These are phyloP conservation scores for Buteo buteo DNA, from an alignment of 2,113 vertebrate species.

Conservation along the genomic window DNA sequence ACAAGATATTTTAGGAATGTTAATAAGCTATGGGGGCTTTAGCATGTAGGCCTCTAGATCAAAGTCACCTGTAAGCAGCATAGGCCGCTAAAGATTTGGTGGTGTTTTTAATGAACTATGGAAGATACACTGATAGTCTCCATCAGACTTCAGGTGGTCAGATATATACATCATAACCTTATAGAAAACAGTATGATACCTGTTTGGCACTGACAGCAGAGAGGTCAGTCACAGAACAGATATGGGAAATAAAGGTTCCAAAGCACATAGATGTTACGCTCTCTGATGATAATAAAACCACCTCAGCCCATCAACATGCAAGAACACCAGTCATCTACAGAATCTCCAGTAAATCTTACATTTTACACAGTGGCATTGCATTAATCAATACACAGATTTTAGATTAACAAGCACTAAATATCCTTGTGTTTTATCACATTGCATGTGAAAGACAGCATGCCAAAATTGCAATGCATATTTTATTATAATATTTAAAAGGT, in stretches of 20 bases:
- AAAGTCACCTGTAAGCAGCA: background rate
- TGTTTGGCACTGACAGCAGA: background rate
- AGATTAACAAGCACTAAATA: background rate
- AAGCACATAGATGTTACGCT: background rate
- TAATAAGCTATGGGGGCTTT: constrained; percentile 3
- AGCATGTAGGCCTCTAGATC: background rate
- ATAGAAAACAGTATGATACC: background rate
- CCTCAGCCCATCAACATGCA: background rate
- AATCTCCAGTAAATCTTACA: background rate
- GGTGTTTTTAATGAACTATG: background rate
- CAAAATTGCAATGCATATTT: background rate
- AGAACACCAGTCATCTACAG: background rate
- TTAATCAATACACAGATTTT: background rate
- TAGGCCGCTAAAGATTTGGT: background rate
- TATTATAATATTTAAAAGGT: background rate
- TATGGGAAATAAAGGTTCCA: background rate
- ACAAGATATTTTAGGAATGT: background rate
- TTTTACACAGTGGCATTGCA: background rate
- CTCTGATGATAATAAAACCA: background rate
- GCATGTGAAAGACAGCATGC: background rate
- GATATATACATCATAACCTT: background rate
- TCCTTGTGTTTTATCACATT: background rate
- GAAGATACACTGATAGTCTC: background rate
- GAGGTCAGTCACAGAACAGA: background rate
- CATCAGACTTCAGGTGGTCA: background rate